Conservation (phyloP, 2,888 invertebrate species). For the Gasteruption jaculator region DNA sequence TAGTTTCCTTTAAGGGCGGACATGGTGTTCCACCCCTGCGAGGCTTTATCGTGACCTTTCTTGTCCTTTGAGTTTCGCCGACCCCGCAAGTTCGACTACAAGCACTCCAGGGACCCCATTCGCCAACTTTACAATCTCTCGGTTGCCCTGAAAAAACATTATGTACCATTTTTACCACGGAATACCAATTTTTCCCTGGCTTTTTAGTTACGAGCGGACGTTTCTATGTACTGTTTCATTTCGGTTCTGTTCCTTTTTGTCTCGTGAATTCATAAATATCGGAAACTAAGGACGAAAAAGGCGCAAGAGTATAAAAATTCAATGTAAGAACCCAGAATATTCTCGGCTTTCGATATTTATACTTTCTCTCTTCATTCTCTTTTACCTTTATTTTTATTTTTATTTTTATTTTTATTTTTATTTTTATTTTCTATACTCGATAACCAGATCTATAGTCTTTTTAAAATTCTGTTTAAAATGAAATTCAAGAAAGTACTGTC, state of each 20-base stretch:
- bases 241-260: not conserved
- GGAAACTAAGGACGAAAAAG: conserved; percentile 7
- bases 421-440: no score
- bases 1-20: conserved; percentile 77
- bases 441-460: no score
- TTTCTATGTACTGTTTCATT: not conserved
- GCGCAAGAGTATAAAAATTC: not conserved
- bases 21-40: conserved; percentile 78
- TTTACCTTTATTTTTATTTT: no score
- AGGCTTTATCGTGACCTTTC: conserved; percentile 73
- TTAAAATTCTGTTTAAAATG: no score
- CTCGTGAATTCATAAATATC: not conserved
- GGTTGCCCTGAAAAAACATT: conserved; percentile 55
- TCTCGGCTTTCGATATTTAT: not conserved
- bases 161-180: conserved; percentile 4
- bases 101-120: conserved; percentile 82
- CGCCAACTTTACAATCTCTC: conserved; percentile 78
- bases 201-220: conserved; percentile 1
- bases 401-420: no score
- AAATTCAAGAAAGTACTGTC: no score
- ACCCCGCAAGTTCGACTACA: conserved; percentile 89
- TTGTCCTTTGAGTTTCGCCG: conserved; percentile 77
- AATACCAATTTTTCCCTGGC: not conserved
- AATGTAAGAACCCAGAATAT: not conserved
- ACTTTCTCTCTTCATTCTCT: not conserved